These are phyloP conservation scores for Macaria notata DNA, from an alignment of 2,888 invertebrate genomes.

Conservation along the genomic window DNA sequence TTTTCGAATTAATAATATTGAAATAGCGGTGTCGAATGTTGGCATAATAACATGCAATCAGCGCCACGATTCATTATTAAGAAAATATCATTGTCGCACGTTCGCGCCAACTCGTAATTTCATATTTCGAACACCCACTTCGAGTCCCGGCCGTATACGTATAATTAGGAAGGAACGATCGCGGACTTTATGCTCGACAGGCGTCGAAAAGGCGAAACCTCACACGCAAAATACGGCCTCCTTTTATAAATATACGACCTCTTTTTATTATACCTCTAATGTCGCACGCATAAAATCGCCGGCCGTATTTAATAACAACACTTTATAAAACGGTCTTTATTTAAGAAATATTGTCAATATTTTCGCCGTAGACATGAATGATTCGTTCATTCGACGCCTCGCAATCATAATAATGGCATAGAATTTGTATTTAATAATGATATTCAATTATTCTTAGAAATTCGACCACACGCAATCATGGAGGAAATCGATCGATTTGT, in stretches of 20 bases:
- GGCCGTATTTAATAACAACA: conserved; percentile 47
- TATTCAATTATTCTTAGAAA: conserved; percentile 78
- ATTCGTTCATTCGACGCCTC: conserved; percentile 59
- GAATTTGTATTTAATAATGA: conserved; percentile 67
- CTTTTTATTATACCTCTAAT: conserved; percentile 70
- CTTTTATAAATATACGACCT: conserved; percentile 73
- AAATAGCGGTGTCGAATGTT: conserved; percentile 47
- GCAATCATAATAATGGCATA: conserved; percentile 71
- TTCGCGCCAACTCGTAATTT: conserved; percentile 76
- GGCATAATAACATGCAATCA: conserved; percentile 55
- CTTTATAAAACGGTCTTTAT: conserved; percentile 63
- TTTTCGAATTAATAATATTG: conserved; percentile 16
- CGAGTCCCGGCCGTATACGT: conserved; percentile 62
- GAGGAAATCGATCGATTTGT: conserved; percentile 78
- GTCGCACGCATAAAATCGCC: conserved; percentile 67
- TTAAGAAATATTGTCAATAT: conserved; percentile 63
- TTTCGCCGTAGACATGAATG: conserved; percentile 63
- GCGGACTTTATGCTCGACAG: conserved; percentile 73
- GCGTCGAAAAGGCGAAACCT: conserved; percentile 75
- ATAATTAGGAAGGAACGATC: conserved; percentile 79
- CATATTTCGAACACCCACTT: conserved; percentile 79
- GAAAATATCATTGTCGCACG: conserved; percentile 67
- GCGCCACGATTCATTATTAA: conserved; percentile 53
- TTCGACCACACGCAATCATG: conserved; percentile 78
- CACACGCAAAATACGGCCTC: conserved; percentile 69